Evolutionary conservation across 2,113 vertebrate genomes (phyloP).

Genomic region (Naja naja): DNA sequence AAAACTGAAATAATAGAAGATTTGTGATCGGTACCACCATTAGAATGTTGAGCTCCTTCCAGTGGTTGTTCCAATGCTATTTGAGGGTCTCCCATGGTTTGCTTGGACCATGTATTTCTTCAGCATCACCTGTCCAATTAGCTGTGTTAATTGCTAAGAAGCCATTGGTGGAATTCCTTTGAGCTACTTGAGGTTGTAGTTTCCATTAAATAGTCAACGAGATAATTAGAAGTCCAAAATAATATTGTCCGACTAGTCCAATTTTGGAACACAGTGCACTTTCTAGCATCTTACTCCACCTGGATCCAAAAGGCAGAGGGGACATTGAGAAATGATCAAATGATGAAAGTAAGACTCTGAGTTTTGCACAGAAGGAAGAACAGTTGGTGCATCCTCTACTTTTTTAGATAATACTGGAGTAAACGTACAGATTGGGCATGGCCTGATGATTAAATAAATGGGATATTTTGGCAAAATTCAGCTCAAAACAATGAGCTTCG

Average conservation of each 20-base stretch:
- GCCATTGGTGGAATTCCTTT: not conserved
- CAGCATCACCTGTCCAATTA: not conserved
- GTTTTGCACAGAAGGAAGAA: not conserved
- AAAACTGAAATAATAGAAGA: not conserved
- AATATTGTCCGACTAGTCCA: not conserved
- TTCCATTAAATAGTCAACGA: not conserved
- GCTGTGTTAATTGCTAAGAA: not conserved
- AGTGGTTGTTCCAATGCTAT: not conserved
- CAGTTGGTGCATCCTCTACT: not conserved
- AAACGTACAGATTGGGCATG: not conserved
- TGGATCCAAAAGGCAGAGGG: not conserved
- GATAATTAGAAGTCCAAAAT: not conserved
- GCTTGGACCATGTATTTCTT: not conserved
- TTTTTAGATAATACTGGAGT: not conserved
- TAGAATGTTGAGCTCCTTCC: not conserved
- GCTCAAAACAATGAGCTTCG: too few relatives aligned
- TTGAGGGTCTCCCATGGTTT: too few relatives aligned
- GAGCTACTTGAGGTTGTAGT: too few relatives aligned
- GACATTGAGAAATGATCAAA: not conserved
- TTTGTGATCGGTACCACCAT: not conserved
- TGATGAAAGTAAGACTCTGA: not conserved
- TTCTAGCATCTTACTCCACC: not conserved
- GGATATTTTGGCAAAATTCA: not conserved
- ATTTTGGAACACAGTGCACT: too few relatives aligned
- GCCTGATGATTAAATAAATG: not conserved